Base-by-base conservation (phyloP, 2,888 invertebrate species). In the Acronicta aceris region DNA sequence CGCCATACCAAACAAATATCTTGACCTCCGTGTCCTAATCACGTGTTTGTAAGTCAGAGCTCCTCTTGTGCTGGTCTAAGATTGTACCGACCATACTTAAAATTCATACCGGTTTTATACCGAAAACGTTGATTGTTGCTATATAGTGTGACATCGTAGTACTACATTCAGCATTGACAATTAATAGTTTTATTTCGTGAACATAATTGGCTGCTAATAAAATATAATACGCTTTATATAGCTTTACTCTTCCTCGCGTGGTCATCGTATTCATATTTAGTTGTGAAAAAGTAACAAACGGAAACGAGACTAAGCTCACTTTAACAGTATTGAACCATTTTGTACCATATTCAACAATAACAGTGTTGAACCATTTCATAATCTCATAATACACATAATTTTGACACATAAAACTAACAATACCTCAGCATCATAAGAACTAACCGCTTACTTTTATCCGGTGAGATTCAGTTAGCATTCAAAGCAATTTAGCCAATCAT, bases 401-500 rank as follows among this genome's bases (percentile, higher is more conserved):
- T 40, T 59, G 45, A 46, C 15, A 21, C 16, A 38, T 49, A 25
- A 27, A 49, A 43, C 46, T 58, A 55, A 51, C 47, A 38, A 58
- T 46, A 52, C 40, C 13, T 59, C 25, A 0, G 38, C 25, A 65
- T 38, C 21, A 38, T 53, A 43, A 30, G 45, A 51, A 61, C 60
- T 71, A n/a, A 66, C 51, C 16, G 51, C 45, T 58, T 57, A 67
- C 56, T 50, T 59, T 57, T 57, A 63, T 57, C 59, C 53, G 56
- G 42, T 15, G 41, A 57, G 59, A 72, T 71, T 72, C 64, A 68
- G 65, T 68, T 59, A 50, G 47, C 40, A 56, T 71, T 50, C 46
- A 40, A 47, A 57, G 17, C 57, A 70, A 71, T 71, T 71, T 71
- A 71, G 47, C 51, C 71, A 71, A 62, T 70, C 51, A 42, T 48